phyloP scores from a whole-genome alignment of 2,113 vertebrate species.

The Phylloscopus trochiloides region DNA sequence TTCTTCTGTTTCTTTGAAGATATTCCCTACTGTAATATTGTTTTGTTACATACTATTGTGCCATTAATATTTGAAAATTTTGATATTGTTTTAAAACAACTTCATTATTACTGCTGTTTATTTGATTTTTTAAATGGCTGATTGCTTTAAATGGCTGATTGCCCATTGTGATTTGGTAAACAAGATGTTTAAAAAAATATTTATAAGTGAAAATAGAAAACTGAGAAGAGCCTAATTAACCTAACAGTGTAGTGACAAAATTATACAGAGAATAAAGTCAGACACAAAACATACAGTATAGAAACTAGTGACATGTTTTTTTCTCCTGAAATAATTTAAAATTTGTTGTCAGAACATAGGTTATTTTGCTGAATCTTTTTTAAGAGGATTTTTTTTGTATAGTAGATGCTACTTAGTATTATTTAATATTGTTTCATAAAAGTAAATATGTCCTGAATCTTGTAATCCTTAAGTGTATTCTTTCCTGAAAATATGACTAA shows the following conservation, averaged over 20 bases:
- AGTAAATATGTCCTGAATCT: neutral
- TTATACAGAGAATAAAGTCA: neutral
- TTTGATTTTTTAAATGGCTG: neutral
- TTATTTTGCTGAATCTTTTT: neutral
- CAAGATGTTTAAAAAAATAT: neutral
- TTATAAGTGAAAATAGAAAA: neutral
- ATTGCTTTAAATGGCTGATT: neutral
- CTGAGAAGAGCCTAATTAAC: neutral
- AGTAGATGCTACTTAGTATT: neutral
- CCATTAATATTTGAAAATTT: neutral
- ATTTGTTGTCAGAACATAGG: neutral
- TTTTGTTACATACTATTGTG: neutral
- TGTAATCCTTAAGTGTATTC: neutral
- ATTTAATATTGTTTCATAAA: neutral
- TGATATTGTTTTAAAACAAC: neutral
- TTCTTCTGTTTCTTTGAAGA: neutral
- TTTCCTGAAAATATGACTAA: neutral
- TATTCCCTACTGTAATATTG: neutral
- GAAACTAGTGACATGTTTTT: neutral
- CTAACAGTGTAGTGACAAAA: neutral
- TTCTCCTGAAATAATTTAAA: neutral
- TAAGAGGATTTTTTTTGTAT: neutral
- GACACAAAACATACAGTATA: neutral
- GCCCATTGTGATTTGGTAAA: neutral
- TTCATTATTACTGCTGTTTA: neutral